These are phyloP conservation scores for Oeneis ivallda DNA, from an alignment of 2,888 invertebrate genomes.

Conservation along the genomic window DNA sequence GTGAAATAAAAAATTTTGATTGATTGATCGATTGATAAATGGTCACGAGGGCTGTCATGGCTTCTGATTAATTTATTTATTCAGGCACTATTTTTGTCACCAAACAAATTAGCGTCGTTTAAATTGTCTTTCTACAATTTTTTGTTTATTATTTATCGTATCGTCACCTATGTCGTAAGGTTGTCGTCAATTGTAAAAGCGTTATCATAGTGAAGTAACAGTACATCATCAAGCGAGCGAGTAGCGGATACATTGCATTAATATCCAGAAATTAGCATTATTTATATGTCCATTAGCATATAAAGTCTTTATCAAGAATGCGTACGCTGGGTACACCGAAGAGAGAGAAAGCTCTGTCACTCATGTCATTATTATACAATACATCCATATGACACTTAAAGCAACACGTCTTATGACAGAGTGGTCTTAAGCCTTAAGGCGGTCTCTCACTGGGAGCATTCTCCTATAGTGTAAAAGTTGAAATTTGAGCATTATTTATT, in stretches of 20 bases:
- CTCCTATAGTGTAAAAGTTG: too few relatives aligned
- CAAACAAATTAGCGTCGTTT: too few relatives aligned
- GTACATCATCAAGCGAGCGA: constrained; percentile 26
- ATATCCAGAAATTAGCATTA: constrained; percentile 36
- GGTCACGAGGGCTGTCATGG: too few relatives aligned
- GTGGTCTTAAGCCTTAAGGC: too few relatives aligned
- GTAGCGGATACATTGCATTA: constrained; percentile 32
- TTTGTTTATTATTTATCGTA: background rate
- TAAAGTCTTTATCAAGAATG: constrained; percentile 20
- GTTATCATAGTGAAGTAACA: constrained; percentile 27
- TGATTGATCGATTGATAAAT: too few relatives aligned
- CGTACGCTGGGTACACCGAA: background rate
- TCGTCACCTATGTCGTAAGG: background rate
- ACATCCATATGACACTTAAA: background rate
- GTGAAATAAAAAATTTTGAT: too few relatives aligned
- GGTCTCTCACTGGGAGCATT: too few relatives aligned
- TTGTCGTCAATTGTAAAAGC: background rate
- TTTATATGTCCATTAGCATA: constrained; percentile 27
- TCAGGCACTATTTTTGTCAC: too few relatives aligned
- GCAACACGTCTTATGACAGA: too few relatives aligned
- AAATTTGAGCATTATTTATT: too few relatives aligned
- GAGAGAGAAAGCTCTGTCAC: constrained; percentile 19
- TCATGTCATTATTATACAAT: constrained; percentile 10
- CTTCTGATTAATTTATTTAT: too few relatives aligned
- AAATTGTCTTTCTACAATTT: too few relatives aligned